phyloP scores from a whole-genome alignment of 1,140 invertebrate genomes.

The Drosophila sulfurigaster region DNA sequence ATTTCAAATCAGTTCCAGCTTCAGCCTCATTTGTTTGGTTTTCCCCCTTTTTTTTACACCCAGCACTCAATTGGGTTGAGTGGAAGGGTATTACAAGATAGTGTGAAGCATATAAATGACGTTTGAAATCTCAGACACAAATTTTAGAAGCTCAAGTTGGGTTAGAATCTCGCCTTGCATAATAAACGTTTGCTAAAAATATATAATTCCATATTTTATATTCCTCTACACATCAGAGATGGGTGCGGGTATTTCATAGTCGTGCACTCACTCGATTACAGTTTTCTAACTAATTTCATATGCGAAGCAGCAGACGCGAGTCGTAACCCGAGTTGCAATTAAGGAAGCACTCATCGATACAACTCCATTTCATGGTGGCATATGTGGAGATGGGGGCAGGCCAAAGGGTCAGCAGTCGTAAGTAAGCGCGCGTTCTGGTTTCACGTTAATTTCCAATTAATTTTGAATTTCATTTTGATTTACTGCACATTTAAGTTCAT shows the following conservation, averaged over 20 bases:
- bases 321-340: slow-evolving; percentile 3
- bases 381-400: background rate
- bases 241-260: background rate
- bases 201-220: too few relatives aligned
- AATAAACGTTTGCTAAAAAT: too few relatives aligned
- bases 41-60: background rate
- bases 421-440: background rate
- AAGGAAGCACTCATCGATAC: background rate
- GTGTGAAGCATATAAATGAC: too few relatives aligned
- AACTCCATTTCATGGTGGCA: background rate
- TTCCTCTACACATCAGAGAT: too few relatives aligned
- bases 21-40: slow-evolving; percentile 1
- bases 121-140: too few relatives aligned
- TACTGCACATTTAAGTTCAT: slow-evolving; percentile 4
- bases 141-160: too few relatives aligned
- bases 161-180: too few relatives aligned
- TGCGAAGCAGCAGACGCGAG: background rate
- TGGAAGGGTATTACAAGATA: too few relatives aligned
- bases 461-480: slow-evolving; percentile 1
- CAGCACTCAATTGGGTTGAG: too few relatives aligned
- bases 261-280: too few relatives aligned
- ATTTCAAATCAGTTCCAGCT: slow-evolving; percentile 44
- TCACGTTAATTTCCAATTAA: slow-evolving; percentile 4
- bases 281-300: background rate
- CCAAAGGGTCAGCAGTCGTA: slow-evolving; percentile 5